Conservation (phyloP, 2,888 invertebrate species). For the Macrosoma leucophasiata region DNA sequence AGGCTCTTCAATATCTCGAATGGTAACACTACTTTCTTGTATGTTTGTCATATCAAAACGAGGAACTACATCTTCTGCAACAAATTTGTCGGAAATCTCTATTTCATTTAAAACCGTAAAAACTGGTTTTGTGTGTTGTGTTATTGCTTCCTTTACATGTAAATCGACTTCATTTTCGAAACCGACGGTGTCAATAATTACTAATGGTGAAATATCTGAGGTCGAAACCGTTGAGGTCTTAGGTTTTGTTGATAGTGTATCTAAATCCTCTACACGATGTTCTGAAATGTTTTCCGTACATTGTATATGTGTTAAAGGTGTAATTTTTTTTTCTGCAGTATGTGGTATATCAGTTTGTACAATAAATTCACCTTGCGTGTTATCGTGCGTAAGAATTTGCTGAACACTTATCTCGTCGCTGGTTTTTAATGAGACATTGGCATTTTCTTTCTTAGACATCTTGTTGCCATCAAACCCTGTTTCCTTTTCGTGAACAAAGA, state of each 20-base stretch:
- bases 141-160: slow-evolving; percentile 36
- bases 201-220: slow-evolving; percentile 45
- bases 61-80: slow-evolving; percentile 50
- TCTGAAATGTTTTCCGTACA: slow-evolving; percentile 53
- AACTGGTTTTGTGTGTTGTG: slow-evolving; percentile 42
- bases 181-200: slow-evolving; percentile 51
- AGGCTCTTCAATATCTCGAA: slow-evolving; percentile 32
- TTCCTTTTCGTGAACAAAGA: slow-evolving; percentile 48
- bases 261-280: slow-evolving; percentile 41
- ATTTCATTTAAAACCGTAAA: slow-evolving; percentile 48
- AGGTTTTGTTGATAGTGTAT: slow-evolving; percentile 33
- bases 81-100: slow-evolving; percentile 45
- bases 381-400: slow-evolving; percentile 54
- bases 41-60: too few species aligned
- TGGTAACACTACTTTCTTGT: slow-evolving; percentile 41
- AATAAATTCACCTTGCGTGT: slow-evolving; percentile 37
- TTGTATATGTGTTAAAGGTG: slow-evolving; percentile 51
- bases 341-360: slow-evolving; percentile 35
- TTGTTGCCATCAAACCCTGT: slow-evolving; percentile 34
- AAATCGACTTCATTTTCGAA: slow-evolving; percentile 57
- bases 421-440: slow-evolving; percentile 38
- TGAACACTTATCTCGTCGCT: slow-evolving; percentile 47
- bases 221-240: slow-evolving; percentile 44
- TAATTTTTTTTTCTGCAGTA: slow-evolving; percentile 43
- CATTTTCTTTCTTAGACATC: slow-evolving; percentile 33